Evolutionary conservation across 2,888 invertebrate species (phyloP), one percentile per base, ranked within the genome.

Genomic region (Dastarcus helophoroides): DNA sequence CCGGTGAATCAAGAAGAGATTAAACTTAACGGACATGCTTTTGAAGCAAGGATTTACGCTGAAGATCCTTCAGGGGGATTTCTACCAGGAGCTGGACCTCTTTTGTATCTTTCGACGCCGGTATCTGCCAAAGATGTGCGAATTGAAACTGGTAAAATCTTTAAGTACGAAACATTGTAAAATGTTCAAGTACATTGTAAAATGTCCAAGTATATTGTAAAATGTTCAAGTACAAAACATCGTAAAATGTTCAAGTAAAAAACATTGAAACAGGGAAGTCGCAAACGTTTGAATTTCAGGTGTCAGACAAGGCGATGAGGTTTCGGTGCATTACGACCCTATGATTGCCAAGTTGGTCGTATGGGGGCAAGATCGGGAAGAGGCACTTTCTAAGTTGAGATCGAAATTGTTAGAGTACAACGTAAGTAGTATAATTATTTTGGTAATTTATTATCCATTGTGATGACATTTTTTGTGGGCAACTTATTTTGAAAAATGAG

Each of bases 281-380:
- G 6, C 6, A 26, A 26, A 29, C 9, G 6, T 5, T 9, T 33
- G 31, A 33, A 23, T 37, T 41, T 4, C 35, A 64, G 73, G 88
- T 3, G 85, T 89, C 0, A 64, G 78, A 1, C 74, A 86, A 67
- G 89, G 91, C 1, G 95, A 97, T 56, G 86, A 93, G 50, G 95
- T 98, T 0, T 90, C 95, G 0, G 89, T 98, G 0, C 88, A 95
- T 65, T 99, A 99, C 58, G 98, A 99, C 64, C 98, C 98, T 0
- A 97, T 99, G 97, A 98, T 99, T 47, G 97, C 98, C 1, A 98
- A 99, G 63, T 66, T 99, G 14, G 85, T 97, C 1, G 93, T 94
- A 3, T 95, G 94, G 94, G 93, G 88, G 3, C 73, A 76, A 39
- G 77, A 89, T 55, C 69, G 94, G 34, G 60, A 60, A 4, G 78